Conservation (phyloP, 1,140 invertebrate species). For the Coptotermes formosanus region DNA sequence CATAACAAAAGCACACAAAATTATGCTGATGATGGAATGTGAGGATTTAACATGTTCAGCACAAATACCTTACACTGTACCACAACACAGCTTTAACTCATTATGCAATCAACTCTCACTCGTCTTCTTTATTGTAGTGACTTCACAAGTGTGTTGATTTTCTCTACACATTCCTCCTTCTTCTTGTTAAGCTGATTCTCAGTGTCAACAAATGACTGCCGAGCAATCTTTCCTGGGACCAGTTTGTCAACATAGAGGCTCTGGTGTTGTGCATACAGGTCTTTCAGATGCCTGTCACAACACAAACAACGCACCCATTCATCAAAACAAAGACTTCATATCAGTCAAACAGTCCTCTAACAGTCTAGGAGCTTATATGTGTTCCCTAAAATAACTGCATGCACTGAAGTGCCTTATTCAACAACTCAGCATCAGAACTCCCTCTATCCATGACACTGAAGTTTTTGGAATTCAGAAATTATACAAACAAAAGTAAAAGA, state of each 20-base stretch:
- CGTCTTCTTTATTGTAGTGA: conserved; percentile 45
- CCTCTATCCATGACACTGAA: no score
- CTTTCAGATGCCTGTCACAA: conserved; percentile 48
- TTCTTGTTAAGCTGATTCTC: conserved; percentile 60
- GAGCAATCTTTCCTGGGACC: conserved; percentile 63
- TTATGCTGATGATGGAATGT: not conserved
- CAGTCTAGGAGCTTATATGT: not conserved
- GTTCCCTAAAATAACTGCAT: not conserved
- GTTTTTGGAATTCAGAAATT: no score
- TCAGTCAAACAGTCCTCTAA: not conserved
- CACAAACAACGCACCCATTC: not conserved
- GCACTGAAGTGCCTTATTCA: not conserved
- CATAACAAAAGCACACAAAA: not conserved
- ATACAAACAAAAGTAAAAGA: no score
- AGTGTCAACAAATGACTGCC: conserved; percentile 63
- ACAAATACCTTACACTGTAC: not conserved
- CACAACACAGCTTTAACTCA: not conserved
- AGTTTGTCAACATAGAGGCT: conserved; percentile 63
- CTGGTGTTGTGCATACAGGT: conserved; percentile 54
- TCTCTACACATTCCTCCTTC: conserved; percentile 64
- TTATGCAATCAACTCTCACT: not conserved
- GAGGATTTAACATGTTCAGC: not conserved
- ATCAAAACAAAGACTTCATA: no score
- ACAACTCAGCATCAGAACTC: no score
- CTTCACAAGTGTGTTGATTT: conserved; percentile 61